Base-by-base conservation (phyloP, 2,888 invertebrate species). In the Diarsia brunnea region DNA sequence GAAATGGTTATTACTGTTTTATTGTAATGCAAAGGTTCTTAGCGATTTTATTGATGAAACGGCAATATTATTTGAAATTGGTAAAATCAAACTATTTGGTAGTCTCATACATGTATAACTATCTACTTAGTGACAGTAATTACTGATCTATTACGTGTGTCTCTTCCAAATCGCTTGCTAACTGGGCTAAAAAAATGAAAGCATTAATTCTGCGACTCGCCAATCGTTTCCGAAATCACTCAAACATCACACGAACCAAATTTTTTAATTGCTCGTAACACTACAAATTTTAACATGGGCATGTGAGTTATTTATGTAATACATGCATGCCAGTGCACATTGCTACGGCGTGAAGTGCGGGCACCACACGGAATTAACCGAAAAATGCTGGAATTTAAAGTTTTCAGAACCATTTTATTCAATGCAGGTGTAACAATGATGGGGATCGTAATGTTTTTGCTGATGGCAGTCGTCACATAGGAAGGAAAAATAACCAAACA, bases 201-300 rank as follows among this genome's bases (percentile, higher is more conserved):
- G 51, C n/a, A n/a, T 21, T 12, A 53, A n/a, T 53, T 53, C n/a
- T 12, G 24, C n/a, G 55, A 24, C 24, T 55, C 24, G 2, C 55
- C 8, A 27, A 58, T 27, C 16, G 16, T 51, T n/a, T n/a, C n/a
- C 21, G 14, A 53, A 16, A 27, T 49, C 16, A 24, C 5, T 43
- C 21, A 27, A 27, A 65, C 1, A 58, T 43, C 10, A 16, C 12
- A 45, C 43, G 21, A 43, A 51, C 12, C 5, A 51, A 14, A 0
- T 38, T 65, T 79, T 78, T 60, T 27, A 8, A 70, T 77, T 45
- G 49, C 16, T 79, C 3, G 51, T 24, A 31, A 43, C 38, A 78
- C 70, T 45, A 45, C 24, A 72, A 79, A 60, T 2, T 79, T 58
- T 5, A n/a, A 53, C 19, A n/a, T 31, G 14, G 66, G 0, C 49